Evolutionary conservation across 2,797 vertebrate species (phyloP), one percentile per base, ranked within the genome.

Genomic region (Ctenopoma multispine): DNA sequence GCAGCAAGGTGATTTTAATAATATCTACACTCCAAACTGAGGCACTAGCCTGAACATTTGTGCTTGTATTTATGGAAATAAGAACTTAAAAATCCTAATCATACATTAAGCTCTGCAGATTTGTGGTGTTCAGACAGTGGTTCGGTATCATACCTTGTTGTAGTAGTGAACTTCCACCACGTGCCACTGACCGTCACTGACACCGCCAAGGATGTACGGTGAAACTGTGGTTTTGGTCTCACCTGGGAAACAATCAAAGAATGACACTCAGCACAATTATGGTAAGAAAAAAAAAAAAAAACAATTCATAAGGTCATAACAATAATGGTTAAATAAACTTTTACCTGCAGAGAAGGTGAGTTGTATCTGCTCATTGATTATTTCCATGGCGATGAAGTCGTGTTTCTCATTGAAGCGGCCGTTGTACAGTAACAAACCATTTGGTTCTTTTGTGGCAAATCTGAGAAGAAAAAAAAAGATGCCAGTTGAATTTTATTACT

Each of bases 341-440:
- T 10, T 79, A 96, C 96, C 96, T 94, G 96, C 96, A 12, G 96
- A 97, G 90, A 96, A 97, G 69, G 96, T 96, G 70, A 97, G 95
- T 92, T 98, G 97, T 53, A 99, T 92, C 92, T 99, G 97, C 79
- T 96, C 94, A 0, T 92, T 91, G 72, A 98, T 94, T 61, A 99
- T 96, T 87, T 99, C 97, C 73, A 99, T 90, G 12, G 97, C 96
- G 60, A 99, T 94, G 3, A 99, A 99, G 90, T 99, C 97, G 5
- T 99, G 97, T 46, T 96, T 96, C 84, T 98, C 96, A 0, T 99
- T 99, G 90, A 99, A 99, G 80, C 97, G 96, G 4, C 97, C 97
- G 0, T 99, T 99, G 85, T 99, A 99, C 21, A 99, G 87, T 29
- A 99, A 93, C 54, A 99, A 92, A 23, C 96, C 97, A 0, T 96